phyloP scores from a whole-genome alignment of 92 coral and sea anemone genomes.

The Ricordea florida region DNA sequence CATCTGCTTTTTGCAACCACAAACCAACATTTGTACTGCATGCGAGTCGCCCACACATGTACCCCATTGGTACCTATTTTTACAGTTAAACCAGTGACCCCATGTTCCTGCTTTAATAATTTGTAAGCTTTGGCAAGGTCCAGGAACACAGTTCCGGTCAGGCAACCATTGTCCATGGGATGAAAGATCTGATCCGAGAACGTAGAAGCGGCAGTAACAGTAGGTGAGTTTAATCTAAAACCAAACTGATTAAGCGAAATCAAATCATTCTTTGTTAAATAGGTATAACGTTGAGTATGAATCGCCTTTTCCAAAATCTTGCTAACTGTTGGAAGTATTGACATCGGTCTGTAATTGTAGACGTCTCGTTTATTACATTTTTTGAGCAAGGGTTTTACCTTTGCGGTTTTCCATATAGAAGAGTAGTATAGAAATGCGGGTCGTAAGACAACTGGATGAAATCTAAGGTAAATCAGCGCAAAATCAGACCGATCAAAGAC shows the following conservation, averaged over 20 bases:
- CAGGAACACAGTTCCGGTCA: too few species aligned
- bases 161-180: too few species aligned
- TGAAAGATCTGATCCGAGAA: too few species aligned
- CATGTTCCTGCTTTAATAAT: slow-evolving; percentile 5
- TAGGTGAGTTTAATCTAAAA: slow-evolving; percentile 27
- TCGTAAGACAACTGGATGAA: too few species aligned
- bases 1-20: too few species aligned
- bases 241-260: slow-evolving; percentile 43
- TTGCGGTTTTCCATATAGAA: slow-evolving; percentile 32
- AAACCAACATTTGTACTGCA: too few species aligned
- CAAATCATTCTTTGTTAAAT: slow-evolving; percentile 12
- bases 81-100: slow-evolving; percentile 28
- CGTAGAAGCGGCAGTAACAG: slow-evolving; percentile 41
- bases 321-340: slow-evolving; percentile 4
- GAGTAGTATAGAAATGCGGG: too few species aligned
- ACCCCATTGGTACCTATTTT: slow-evolving; percentile 32
- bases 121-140: too few species aligned
- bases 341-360: slow-evolving; percentile 29
- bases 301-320: not conserved
- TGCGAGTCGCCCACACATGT: too few species aligned
- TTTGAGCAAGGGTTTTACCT: slow-evolving; percentile 1
- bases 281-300: slow-evolving; percentile 1
- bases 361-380: slow-evolving; percentile 33
- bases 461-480: too few species aligned
- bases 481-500: too few species aligned